phyloP scores from a whole-genome alignment of 2,797 vertebrate species.

The Tenualosa thibaudeaui region DNA sequence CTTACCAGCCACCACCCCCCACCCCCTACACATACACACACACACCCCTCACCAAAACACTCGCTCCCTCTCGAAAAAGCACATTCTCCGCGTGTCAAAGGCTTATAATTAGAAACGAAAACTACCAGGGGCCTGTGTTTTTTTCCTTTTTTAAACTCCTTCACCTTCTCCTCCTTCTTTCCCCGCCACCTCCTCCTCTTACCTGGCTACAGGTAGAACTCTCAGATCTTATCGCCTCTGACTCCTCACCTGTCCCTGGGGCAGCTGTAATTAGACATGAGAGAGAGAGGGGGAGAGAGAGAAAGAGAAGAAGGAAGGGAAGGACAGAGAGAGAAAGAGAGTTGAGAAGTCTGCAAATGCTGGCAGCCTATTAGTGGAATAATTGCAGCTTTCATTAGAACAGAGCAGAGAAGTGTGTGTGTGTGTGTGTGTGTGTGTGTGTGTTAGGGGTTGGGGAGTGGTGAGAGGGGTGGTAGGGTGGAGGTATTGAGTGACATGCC shows the following conservation, averaged over 20 bases:
- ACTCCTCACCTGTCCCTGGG: slow-evolving; percentile 86
- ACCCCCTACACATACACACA: neutral
- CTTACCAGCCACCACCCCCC: slow-evolving; percentile 5
- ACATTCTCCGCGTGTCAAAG: slow-evolving; percentile 80
- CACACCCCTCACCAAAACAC: slow-evolving; percentile 39
- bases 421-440: slow-evolving; percentile 5
- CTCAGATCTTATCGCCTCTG: slow-evolving; percentile 83
- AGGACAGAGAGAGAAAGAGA: slow-evolving; percentile 63
- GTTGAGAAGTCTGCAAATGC: slow-evolving; percentile 67
- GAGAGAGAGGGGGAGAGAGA: slow-evolving; percentile 63
- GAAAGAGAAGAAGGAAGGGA: neutral
- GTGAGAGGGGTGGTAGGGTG: slow-evolving; percentile 61
- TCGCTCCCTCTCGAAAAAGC: slow-evolving; percentile 70
- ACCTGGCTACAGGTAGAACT: slow-evolving; percentile 83
- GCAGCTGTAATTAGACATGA: slow-evolving; percentile 86
- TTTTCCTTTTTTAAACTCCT: slow-evolving; percentile 25
- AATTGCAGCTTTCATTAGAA: slow-evolving; percentile 86
- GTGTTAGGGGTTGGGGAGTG: neutral
- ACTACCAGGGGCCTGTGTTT: slow-evolving; percentile 61
- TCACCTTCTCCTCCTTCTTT: slow-evolving; percentile 45
- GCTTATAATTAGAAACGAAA: slow-evolving; percentile 84
- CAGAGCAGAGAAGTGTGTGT: slow-evolving; percentile 76
- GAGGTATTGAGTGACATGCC: slow-evolving; percentile 75
- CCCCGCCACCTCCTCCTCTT: slow-evolving; percentile 34
- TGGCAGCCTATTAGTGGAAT: slow-evolving; percentile 77